Evolutionary conservation across 2,888 invertebrate species (phyloP).

Genomic region (Azorinus chamasolen): DNA sequence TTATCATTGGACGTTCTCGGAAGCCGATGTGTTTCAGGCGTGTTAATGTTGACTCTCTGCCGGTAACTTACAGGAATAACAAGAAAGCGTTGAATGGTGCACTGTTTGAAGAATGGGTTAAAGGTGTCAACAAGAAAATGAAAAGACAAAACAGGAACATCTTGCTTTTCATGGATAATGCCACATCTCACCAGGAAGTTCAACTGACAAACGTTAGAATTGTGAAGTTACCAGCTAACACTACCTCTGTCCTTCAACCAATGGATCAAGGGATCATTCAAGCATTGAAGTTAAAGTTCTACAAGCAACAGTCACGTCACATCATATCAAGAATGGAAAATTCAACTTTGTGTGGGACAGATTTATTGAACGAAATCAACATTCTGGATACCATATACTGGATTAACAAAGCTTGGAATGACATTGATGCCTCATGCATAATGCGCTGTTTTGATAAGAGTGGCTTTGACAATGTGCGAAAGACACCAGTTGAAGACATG

Average conservation of each 20-base stretch:
- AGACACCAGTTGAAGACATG: too few species aligned
- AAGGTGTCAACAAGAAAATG: conserved; percentile 20
- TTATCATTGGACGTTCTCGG: conserved; percentile 2
- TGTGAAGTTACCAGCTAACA: conserved; percentile 24
- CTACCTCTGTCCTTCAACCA: conserved; percentile 21
- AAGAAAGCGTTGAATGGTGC: conserved; percentile 12
- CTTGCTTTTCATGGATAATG: conserved; percentile 23
- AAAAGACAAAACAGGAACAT: not conserved
- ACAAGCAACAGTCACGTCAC: conserved; percentile 9
- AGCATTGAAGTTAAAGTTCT: conserved; percentile 24
- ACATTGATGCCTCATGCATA: conserved; percentile 10
- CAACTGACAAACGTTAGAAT: conserved; percentile 11
- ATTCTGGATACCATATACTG: conserved; percentile 16
- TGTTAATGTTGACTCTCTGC: conserved; percentile 7
- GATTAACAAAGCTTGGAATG: conserved; percentile 20
- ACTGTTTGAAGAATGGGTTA: conserved; percentile 13
- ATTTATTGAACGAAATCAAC: conserved; percentile 7
- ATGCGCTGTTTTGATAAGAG: conserved; percentile 19
- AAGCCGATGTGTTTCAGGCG: conserved; percentile 9
- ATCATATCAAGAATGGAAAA: conserved; percentile 18
- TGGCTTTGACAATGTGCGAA: not conserved
- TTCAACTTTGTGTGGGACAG: conserved; percentile 2
- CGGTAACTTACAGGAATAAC: conserved; percentile 12
- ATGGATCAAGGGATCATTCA: conserved; percentile 28
- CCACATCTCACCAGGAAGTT: conserved; percentile 4